Conservation (phyloP, 2,888 invertebrate genomes). For the Caenorhabditis sp. region DNA sequence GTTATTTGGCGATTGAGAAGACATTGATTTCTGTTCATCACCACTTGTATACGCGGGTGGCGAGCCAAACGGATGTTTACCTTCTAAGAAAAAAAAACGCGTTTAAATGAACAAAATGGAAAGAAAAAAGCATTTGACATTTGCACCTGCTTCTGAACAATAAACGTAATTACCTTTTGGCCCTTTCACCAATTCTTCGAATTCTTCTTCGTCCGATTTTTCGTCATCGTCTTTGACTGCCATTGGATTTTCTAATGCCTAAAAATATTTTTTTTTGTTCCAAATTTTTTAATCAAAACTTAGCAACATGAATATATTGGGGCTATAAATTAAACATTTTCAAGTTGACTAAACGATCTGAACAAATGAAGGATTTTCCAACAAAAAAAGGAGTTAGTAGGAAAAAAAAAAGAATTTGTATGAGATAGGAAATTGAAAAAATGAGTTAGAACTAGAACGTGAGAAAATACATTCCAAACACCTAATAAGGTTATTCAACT, state of each 20-base stretch:
- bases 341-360: no score
- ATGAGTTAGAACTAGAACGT: no score
- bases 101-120: neutral
- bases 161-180: constrained; percentile 1
- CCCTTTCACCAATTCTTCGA: constrained; percentile 7
- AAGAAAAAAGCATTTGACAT: neutral
- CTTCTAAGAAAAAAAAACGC: constrained; percentile 2
- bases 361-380: no score
- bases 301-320: neutral
- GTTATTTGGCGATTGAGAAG: neutral
- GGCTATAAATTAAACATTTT: neutral
- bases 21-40: constrained; percentile 5
- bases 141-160: neutral
- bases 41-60: constrained; percentile 42
- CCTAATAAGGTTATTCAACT: no score
- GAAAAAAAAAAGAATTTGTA: no score
- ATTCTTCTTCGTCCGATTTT: constrained; percentile 18
- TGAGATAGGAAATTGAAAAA: no score
- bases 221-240: constrained; percentile 17
- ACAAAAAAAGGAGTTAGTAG: no score
- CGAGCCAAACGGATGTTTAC: constrained; percentile 13
- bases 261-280: constrained; percentile 3
- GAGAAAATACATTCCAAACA: no score
- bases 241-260: constrained; percentile 49
- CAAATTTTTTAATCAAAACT: neutral